A percentile compares a stretch with the other conserved stretches of the same genome.
Evolutionary conservation across 37 sponge, comb jelly and placozoan species (phyloP).

Genomic region (Petrosia ficiformis): DNA sequence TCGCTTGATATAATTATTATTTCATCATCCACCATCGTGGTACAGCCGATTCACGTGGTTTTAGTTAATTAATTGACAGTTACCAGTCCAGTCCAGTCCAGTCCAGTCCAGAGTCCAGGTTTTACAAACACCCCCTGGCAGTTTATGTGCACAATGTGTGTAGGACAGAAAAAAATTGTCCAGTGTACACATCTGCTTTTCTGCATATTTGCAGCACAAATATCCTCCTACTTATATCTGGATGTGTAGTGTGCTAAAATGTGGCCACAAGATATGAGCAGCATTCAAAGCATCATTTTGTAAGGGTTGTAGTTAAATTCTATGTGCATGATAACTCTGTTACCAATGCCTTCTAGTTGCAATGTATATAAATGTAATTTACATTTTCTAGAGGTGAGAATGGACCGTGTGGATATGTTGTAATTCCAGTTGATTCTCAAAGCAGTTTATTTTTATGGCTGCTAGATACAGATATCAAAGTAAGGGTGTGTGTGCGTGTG

Average conservation of each 20-base stretch:
- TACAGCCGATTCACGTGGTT: too few species aligned
- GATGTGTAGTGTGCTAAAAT: not conserved
- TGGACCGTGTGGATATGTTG: constrained; percentile 44
- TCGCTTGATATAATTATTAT: too few species aligned
- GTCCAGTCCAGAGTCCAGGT: too few species aligned
- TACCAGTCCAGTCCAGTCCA: too few species aligned
- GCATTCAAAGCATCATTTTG: not conserved
- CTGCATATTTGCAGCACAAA: not conserved
- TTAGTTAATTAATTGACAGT: too few species aligned
- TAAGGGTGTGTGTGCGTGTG: too few species aligned
- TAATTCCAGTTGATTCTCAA: not conserved
- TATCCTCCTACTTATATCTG: not conserved
- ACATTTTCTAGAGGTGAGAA: constrained; percentile 48
- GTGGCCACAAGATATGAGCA: not conserved
- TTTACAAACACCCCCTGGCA: too few species aligned
- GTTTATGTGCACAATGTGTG: too few species aligned
- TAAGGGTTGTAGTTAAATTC: not conserved
- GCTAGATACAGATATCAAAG: constrained; percentile 42
- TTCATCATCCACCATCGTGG: too few species aligned
- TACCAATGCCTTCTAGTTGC: not conserved
- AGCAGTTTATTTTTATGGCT: constrained; percentile 21
- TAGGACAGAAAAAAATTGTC: too few species aligned
- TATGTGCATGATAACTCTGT: not conserved
- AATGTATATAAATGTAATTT: not conserved
- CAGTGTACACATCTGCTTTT: too few species aligned